Percentiles rank a stretch among this genome's conserved stretches.
These are phyloP conservation scores for Brachymystax lenok DNA, from an alignment of 2,797 vertebrate species.

Conservation along the genomic window DNA sequence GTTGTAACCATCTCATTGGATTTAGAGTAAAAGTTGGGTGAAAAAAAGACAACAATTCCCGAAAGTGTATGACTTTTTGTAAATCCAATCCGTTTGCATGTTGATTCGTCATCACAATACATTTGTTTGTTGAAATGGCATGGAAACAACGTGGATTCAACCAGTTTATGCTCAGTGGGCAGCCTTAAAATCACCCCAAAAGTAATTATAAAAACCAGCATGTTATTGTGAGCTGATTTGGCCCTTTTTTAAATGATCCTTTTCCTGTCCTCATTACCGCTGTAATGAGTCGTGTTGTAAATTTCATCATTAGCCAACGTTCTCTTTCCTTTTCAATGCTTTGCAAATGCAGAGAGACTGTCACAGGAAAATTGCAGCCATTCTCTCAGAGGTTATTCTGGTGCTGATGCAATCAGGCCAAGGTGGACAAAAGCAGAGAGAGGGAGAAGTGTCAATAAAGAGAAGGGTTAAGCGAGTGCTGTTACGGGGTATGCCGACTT, in stretches of 20 bases:
- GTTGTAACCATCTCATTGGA: too few species aligned
- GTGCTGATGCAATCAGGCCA: constrained; percentile 44
- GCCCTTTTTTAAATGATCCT: constrained; percentile 17
- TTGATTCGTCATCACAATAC: too few species aligned
- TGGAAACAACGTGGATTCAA: too few species aligned
- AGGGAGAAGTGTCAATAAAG: constrained; percentile 32
- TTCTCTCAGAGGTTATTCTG: constrained; percentile 40
- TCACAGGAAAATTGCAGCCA: constrained; percentile 35
- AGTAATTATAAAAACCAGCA: too few species aligned
- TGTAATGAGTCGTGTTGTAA: constrained; percentile 15
- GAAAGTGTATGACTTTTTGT: too few species aligned
- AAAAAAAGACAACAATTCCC: too few species aligned
- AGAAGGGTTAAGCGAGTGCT: constrained; percentile 16
- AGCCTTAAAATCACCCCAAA: too few species aligned
- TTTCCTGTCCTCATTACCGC: constrained; percentile 37
- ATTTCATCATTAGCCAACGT: constrained; percentile 32
- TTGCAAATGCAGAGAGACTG: constrained; percentile 25
- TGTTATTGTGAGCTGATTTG: constrained; percentile 11
- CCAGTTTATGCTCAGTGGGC: too few species aligned
- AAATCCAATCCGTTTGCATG: too few species aligned
- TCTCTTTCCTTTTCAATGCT: constrained; percentile 25
- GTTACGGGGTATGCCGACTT: not conserved
- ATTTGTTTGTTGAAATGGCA: too few species aligned
- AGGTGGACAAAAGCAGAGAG: constrained; percentile 35
- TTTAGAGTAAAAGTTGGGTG: too few species aligned